Evolutionary conservation across 2,888 invertebrate genomes (phyloP).

Genomic region (Trissolcus japonicus): DNA sequence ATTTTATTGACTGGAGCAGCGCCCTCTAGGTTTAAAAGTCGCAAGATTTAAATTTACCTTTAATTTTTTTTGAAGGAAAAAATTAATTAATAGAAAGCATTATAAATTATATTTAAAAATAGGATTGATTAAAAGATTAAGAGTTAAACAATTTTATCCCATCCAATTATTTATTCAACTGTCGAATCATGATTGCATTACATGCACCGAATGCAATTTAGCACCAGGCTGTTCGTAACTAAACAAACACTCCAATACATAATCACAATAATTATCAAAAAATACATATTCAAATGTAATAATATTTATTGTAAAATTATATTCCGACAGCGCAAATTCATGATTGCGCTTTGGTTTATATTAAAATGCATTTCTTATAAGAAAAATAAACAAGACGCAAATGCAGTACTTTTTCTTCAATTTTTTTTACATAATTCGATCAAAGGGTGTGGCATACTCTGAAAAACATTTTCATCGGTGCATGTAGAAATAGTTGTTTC

Average conservation of each 20-base stretch:
- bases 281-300: conserved; percentile 7
- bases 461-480: background rate
- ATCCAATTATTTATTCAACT: conserved; percentile 24
- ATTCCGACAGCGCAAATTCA: background rate
- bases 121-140: too few relatives aligned
- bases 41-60: too few relatives aligned
- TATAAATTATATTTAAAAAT: too few relatives aligned
- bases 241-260: background rate
- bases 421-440: background rate
- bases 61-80: too few relatives aligned
- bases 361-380: conserved; percentile 10
- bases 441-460: background rate
- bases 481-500: background rate
- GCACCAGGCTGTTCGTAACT: conserved; percentile 1
- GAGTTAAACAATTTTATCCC: too few relatives aligned
- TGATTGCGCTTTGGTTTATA: background rate
- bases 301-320: conserved; percentile 13
- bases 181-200: conserved; percentile 24
- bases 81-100: too few relatives aligned
- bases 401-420: background rate
- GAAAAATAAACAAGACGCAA: background rate
- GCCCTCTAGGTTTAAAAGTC: too few relatives aligned
- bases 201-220: conserved; percentile 1
- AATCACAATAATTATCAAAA: conserved; percentile 6
- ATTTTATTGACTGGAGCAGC: too few relatives aligned